These are phyloP conservation scores for Urosaurus nigricauda DNA, from an alignment of 2,797 vertebrate species.

Conservation along the genomic window DNA sequence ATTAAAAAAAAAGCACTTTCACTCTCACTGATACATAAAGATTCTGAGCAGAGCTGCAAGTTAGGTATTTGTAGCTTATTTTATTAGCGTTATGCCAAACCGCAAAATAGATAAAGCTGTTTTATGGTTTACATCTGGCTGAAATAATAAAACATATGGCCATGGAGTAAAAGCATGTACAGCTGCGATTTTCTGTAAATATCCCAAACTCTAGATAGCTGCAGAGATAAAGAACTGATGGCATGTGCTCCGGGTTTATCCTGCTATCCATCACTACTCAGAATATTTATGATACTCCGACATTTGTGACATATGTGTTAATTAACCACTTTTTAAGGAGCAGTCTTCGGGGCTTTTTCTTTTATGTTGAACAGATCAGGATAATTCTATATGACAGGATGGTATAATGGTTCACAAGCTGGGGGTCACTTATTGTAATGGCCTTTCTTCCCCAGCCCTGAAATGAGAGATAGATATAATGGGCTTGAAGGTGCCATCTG, in stretches of 20 bases:
- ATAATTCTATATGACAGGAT: constrained; percentile 30
- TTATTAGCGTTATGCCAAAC: constrained; percentile 80
- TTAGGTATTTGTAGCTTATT: constrained; percentile 84
- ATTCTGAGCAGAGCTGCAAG: constrained; percentile 71
- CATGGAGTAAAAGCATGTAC: constrained; percentile 74
- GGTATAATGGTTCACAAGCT: constrained; percentile 41
- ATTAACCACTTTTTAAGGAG: constrained; percentile 66
- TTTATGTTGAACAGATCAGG: constrained; percentile 50
- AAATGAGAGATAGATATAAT: not conserved
- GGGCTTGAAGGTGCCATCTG: not conserved
- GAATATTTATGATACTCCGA: constrained; percentile 66
- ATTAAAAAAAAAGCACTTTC: constrained; percentile 66
- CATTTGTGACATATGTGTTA: constrained; percentile 71
- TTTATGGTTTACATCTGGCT: constrained; percentile 84
- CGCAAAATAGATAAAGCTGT: constrained; percentile 83
- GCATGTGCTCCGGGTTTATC: constrained; percentile 67
- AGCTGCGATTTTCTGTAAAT: constrained; percentile 82
- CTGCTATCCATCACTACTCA: constrained; percentile 55
- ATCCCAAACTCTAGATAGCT: constrained; percentile 67
- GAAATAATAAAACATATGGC: constrained; percentile 82
- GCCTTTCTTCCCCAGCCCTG: not conserved
- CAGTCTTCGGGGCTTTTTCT: constrained; percentile 62
- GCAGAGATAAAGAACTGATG: constrained; percentile 67
- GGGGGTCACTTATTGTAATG: not conserved
- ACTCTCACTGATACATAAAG: constrained; percentile 60